These are phyloP conservation scores for Hirtodrosophila trivittata DNA, from an alignment of 2,888 invertebrate genomes.

Conservation along the genomic window DNA sequence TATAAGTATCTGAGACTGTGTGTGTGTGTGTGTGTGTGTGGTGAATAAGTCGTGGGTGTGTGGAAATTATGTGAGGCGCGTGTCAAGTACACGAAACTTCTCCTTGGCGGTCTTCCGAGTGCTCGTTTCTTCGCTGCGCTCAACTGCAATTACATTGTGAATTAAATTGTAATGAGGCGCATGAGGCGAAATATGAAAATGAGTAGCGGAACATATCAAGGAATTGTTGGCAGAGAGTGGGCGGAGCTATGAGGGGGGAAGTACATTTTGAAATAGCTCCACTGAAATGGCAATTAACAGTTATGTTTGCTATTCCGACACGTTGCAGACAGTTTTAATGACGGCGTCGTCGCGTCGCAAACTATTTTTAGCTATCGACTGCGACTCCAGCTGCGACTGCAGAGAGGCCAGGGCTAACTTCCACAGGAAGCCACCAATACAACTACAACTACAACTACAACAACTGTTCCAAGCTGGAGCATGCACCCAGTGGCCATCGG, in stretches of 20 bases:
- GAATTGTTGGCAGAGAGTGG: background rate
- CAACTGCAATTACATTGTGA: conserved; percentile 78
- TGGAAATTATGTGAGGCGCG: conserved; percentile 73
- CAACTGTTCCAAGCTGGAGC: background rate
- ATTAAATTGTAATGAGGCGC: conserved; percentile 81
- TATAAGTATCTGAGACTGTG: conserved; percentile 26
- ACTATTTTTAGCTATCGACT: conserved; percentile 67
- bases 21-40: conserved; percentile 17
- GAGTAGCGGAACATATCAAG: conserved; percentile 25
- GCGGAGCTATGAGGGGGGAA: background rate
- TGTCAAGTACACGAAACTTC: conserved; percentile 73
- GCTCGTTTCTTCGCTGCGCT: conserved; percentile 7
- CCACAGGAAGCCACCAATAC: background rate
- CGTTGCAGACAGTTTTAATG: conserved; percentile 68
- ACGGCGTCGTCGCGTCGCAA: conserved; percentile 39
- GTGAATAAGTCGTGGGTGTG: conserved; percentile 29
- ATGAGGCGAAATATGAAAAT: conserved; percentile 73
- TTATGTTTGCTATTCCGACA: conserved; percentile 74
- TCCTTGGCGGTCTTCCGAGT: conserved; percentile 29
- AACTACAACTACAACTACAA: background rate
- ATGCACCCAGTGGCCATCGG: background rate
- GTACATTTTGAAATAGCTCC: conserved; percentile 11
- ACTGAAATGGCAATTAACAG: conserved; percentile 77
- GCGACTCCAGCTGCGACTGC: conserved; percentile 18
- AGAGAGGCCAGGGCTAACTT: conserved; percentile 22